A percentile compares a stretch with the other conserved stretches of the same genome.
Evolutionary conservation across 2,797 vertebrate species (phyloP).

Genomic region (Harpagifer antarcticus): DNA sequence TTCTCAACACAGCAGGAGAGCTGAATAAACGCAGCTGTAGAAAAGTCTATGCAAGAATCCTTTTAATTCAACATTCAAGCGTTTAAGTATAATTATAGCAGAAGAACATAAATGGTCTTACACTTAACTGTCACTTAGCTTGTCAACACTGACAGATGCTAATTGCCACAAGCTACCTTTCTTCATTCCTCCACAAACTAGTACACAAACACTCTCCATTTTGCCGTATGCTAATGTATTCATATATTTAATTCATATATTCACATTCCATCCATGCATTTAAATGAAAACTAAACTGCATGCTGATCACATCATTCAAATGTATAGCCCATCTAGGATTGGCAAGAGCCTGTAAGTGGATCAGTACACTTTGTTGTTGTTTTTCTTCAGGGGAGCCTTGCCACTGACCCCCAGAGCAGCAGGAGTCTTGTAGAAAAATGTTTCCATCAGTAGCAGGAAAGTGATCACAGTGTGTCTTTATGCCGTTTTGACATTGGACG

Average conservation of each 20-base stretch:
- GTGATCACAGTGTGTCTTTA: constrained; percentile 69
- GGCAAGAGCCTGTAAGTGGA: constrained; percentile 41
- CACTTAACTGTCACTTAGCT: constrained; percentile 22
- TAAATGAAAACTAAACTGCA: constrained; percentile 51
- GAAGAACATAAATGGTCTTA: constrained; percentile 1
- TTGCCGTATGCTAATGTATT: constrained; percentile 62
- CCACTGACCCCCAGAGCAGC: constrained; percentile 62
- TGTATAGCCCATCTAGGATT: constrained; percentile 45
- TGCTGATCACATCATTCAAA: constrained; percentile 69
- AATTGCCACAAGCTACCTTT: constrained; percentile 48
- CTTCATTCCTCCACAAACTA: constrained; percentile 27
- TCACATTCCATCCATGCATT: constrained; percentile 66
- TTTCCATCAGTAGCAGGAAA: constrained; percentile 53
- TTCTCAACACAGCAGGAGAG: background rate
- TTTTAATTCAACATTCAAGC: constrained; percentile 22
- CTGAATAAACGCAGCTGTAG: background rate
- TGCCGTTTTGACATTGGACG: constrained; percentile 70
- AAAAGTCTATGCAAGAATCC: background rate
- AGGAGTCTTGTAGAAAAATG: constrained; percentile 61
- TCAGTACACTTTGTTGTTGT: constrained; percentile 8
- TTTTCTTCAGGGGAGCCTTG: constrained; percentile 14
- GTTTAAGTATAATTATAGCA: background rate
- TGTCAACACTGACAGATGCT: constrained; percentile 46
- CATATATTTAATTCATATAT: constrained; percentile 69
- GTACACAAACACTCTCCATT: constrained; percentile 40